These are phyloP conservation scores for Pseudomyrmex pallidus DNA, from an alignment of 1,140 invertebrate species.

Conservation along the genomic window DNA sequence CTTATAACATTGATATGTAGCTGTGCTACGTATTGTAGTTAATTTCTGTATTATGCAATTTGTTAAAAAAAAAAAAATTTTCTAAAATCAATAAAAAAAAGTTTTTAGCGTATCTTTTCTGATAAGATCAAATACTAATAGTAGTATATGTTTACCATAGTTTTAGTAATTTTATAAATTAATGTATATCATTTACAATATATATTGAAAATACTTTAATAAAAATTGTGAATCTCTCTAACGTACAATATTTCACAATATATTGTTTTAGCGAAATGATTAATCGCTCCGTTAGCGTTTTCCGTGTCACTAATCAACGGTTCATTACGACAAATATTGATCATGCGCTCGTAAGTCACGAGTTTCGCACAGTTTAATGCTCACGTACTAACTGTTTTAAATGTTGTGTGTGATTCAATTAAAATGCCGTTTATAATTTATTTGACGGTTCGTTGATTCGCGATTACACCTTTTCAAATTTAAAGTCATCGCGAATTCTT, in stretches of 20 bases:
- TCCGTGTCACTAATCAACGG: constrained; percentile 24
- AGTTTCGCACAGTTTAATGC: not conserved
- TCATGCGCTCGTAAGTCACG: constrained; percentile 36
- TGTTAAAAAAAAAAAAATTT: too few species aligned
- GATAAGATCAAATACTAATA: too few species aligned
- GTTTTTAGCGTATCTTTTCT: too few species aligned
- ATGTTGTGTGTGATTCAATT: constrained; percentile 40
- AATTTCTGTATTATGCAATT: not conserved
- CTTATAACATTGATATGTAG: too few species aligned
- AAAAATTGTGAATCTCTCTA: constrained; percentile 14
- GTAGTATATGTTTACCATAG: not conserved
- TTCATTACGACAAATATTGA: constrained; percentile 40
- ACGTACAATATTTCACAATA: not conserved
- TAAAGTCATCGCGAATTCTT: not conserved
- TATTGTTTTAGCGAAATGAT: constrained; percentile 16
- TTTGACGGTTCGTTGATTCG: not conserved
- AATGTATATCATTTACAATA: not conserved
- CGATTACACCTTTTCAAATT: not conserved
- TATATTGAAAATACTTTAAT: not conserved
- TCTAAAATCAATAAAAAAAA: too few species aligned
- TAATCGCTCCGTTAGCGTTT: constrained; percentile 10
- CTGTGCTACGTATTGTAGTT: not conserved
- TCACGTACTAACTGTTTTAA: not conserved
- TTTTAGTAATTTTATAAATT: not conserved
- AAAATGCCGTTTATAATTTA: constrained; percentile 39